Conservation (phyloP, 2,113 vertebrate species). For the Toxotes chatareus region DNA sequence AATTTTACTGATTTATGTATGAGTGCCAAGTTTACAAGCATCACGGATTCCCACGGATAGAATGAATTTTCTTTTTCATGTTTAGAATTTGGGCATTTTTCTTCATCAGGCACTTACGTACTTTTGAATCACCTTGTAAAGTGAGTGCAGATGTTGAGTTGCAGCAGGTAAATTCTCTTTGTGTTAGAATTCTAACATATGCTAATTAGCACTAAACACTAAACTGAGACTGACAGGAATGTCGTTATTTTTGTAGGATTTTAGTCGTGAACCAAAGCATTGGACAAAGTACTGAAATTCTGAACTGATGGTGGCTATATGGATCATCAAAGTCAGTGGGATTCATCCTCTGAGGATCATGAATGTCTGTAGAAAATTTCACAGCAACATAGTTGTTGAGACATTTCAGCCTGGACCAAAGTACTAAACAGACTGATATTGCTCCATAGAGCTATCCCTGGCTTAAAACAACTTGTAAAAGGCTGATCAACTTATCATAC, state of each 20-base stretch:
- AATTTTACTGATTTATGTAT: neutral
- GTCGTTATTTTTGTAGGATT: neutral
- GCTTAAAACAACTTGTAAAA: neutral
- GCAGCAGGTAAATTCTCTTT: neutral
- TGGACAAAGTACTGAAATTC: too few relatives aligned
- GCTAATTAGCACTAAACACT: neutral
- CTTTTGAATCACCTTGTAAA: neutral
- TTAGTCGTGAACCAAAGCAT: neutral
- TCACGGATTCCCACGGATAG: neutral
- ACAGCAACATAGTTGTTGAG: neutral
- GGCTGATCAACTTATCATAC: neutral
- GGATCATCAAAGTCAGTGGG: too few relatives aligned
- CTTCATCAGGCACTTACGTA: constrained; percentile 25
- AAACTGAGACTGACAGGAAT: neutral
- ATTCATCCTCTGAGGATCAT: too few relatives aligned
- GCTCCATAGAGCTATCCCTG: neutral
- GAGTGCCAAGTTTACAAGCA: neutral
- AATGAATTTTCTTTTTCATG: neutral
- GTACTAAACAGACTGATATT: neutral
- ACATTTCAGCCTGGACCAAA: neutral
- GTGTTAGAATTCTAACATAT: neutral
- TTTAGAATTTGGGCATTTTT: constrained; percentile 29
- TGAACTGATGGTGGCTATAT: too few relatives aligned
- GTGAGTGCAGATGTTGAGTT: neutral
- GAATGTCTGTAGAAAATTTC: too few relatives aligned